Base-by-base conservation (phyloP, 2,113 vertebrate genomes). In the Centropristis striata region DNA sequence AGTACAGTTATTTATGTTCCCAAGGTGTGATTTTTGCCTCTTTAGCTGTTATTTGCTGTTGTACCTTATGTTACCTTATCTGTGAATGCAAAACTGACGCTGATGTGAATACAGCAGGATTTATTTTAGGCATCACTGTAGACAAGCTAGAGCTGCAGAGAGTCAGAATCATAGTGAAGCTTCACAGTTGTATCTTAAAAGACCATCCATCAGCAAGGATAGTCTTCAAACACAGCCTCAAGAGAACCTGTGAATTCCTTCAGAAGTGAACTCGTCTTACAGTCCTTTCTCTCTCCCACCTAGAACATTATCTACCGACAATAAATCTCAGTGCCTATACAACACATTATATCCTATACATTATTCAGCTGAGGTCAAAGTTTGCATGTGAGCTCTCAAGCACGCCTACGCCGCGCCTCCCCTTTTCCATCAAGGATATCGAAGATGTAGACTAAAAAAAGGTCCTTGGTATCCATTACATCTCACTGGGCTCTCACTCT, bases 151-250 rank as follows among this genome's bases (percentile, higher is more conserved):
- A 81, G 49, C 37, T 36, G 23, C n/a, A n/a, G 60, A 28, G 44
- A 71, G 32, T 49, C 15, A 76, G 39, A n/a, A n/a, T 49, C 44
- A 42, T 41, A 79, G 67, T 69, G 60, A 83, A 67, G 73, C 32
- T 81, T 87, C 50, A 58, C 63, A 57, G 75, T 58, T 76, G 67
- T 65, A 36, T 77, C 68, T 85, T 81, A 60, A 64, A 75, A 79
- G 46, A 69, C 59, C 51, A 71, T 69, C 71, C 75, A 57, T 78
- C 76, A 80, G 75, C 54, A 46, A 44, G 7, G 25, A 53, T 71
- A 28, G 49, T 83, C 60, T 58, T 86, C 67, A 80, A 84, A 83
- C 32, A 6, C 14, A 49, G 82, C 46, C 65, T 64, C 50, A 20
- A 78, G 64, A 89, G 74, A 81, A 79, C 47, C 50, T 70, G 39